Conservation (phyloP, 1,140 invertebrate species). For the Conopomorpha cramerella region DNA sequence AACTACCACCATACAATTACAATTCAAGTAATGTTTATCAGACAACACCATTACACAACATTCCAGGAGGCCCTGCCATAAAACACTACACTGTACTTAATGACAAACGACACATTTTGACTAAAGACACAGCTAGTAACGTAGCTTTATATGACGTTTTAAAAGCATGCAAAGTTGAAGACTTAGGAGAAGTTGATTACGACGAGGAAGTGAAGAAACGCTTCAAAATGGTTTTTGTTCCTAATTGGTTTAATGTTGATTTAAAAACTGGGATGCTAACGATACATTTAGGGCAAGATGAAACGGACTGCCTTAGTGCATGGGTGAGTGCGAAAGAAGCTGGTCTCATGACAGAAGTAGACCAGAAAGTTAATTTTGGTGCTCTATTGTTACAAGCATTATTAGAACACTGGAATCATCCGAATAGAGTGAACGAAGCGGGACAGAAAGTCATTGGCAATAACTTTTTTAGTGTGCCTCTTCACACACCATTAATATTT, state of each 20-base stretch:
- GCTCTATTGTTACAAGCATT: conserved; percentile 91
- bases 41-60: conserved; percentile 41
- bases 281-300: conserved; percentile 95
- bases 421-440: conserved; percentile 64
- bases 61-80: conserved; percentile 90
- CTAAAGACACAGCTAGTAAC: conserved; percentile 95
- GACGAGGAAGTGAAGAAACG: conserved; percentile 94
- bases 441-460: conserved; percentile 73
- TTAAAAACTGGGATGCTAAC: conserved; percentile 98
- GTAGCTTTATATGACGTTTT: conserved; percentile 98
- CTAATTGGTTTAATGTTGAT: conserved; percentile 99
- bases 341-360: conserved; percentile 80
- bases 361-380: conserved; percentile 97
- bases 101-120: conserved; percentile 95
- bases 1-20: conserved; percentile 58
- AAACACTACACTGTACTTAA: conserved; percentile 91
- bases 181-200: conserved; percentile 90
- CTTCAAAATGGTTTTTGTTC: conserved; percentile 94
- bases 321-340: conserved; percentile 98
- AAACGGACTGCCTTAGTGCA: conserved; percentile 96
- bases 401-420: conserved; percentile 91
- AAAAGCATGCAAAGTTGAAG: conserved; percentile 88
- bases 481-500: conserved; percentile 96
- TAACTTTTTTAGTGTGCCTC: conserved; percentile 89
- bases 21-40: conserved; percentile 50